Percentiles rank a stretch among this genome's conserved stretches.
Evolutionary conservation across 2,888 invertebrate species (phyloP).

Genomic region (Cheiracanthium punctorium): DNA sequence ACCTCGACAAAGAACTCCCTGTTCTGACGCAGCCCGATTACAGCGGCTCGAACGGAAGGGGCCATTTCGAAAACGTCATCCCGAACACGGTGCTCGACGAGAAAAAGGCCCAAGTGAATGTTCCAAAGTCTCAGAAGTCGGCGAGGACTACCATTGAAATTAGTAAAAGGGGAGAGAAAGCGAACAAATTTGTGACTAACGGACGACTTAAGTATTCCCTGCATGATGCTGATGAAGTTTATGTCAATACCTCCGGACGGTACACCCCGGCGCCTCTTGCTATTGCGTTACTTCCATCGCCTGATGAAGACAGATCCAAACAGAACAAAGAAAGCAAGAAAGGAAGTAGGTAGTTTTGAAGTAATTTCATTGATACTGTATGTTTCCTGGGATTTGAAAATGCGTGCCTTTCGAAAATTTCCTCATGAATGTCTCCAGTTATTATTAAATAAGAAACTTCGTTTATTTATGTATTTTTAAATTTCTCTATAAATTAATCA

Average conservation of each 20-base stretch:
- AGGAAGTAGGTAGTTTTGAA: conserved; percentile 20
- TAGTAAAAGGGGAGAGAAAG: conserved; percentile 11
- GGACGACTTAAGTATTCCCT: conserved; percentile 47
- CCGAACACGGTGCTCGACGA: conserved; percentile 12
- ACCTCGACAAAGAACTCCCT: conserved; percentile 14
- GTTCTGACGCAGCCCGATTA: conserved; percentile 48
- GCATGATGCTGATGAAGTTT: conserved; percentile 23
- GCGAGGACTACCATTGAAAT: neutral
- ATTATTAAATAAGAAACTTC: too few relatives aligned
- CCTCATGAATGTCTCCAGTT: too few relatives aligned
- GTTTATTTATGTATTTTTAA: too few relatives aligned
- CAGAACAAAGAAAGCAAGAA: neutral
- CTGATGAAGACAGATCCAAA: neutral
- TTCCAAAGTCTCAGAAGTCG: conserved; percentile 14
- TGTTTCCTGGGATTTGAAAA: too few relatives aligned
- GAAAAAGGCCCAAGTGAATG: neutral
- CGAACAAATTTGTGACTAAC: conserved; percentile 32
- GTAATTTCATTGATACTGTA: too few relatives aligned
- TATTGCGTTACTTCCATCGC: conserved; percentile 40
- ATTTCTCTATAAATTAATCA: too few relatives aligned
- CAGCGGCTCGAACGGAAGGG: conserved; percentile 3
- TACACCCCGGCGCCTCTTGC: conserved; percentile 35
- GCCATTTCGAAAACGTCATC: conserved; percentile 7
- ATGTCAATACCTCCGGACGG: conserved; percentile 23
- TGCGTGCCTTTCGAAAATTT: too few relatives aligned